Evolutionary conservation across 2,113 vertebrate genomes (phyloP), one percentile per base, ranked within the genome.

Genomic region (Xiphophorus couchianus): DNA sequence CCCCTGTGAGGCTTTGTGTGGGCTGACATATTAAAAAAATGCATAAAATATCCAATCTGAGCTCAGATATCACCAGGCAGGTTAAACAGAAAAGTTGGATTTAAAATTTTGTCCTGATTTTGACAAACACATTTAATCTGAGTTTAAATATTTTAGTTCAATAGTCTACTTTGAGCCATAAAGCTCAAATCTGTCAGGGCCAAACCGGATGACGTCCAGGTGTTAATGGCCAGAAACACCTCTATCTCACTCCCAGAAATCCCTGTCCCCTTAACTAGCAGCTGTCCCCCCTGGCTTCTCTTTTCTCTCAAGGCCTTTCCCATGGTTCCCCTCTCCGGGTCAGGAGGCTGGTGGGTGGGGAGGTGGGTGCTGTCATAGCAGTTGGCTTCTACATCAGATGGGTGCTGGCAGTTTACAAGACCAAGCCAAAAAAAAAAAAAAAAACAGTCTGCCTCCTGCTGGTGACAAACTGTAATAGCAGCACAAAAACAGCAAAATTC

Each of bases 1-100:
- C 70, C 86, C 85, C 77, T 83, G 87, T 77, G 84, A 72, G 31
- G 73, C 89, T 90, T 81, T 90, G 83, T 80, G 87, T 80, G 69
- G 63, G 54, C 78, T 76, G 82, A 81, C 58, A 10, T 7, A 62
- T 54, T 73, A 69, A 76, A 80, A 27, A 42, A 58, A 44, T 72
- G 77, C 76, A 75, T 33, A 68, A 79, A 58, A 54, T 13, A 58
- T 66, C 72, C 3, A 25, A 35, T 8, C 33, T 2, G 25, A 71
- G 66, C 48, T 44, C 35, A 39, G 69, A 27, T 27, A 65, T 70
- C 51, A 42, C 4, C 54, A 30, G 66, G 71, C 58, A 48, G 63
- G 65, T 65, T 33, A 17, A 17, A 5, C 44, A 44, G 64, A n/a
- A 61, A 63, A 72, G 68, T 80, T 80, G 3, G 81, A 25, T 61